Base-by-base conservation (phyloP, 1,140 invertebrate species). In the Papilio polyxenes region DNA sequence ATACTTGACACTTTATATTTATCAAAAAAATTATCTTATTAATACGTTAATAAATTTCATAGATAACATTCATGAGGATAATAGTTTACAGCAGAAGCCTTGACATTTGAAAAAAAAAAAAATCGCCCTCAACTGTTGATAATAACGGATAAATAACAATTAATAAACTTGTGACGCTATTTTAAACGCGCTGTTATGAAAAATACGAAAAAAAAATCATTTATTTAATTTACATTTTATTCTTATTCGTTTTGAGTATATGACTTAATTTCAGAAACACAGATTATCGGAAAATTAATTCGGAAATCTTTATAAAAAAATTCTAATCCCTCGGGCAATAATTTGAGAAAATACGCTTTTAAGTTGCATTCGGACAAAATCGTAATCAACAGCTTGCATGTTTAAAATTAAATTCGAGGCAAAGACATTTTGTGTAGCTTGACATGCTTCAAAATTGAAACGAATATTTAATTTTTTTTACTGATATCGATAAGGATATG, bases 391-490 rank as follows among this genome's bases (percentile, higher is more conserved):
- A 56, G 15, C 53, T 15, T 17, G 10, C 15, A 51, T 51, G 15
- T 2, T 31, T 31, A 44, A 59, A 59, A n/a, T 17, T n/a, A 20
- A 59, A 59, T 20, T 9, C 7, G 0, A 20, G 6, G n/a, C 56
- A 59, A 20, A 59, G n/a, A 20, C 0, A 59, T 59, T 59, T 20
- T 20, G 7, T n/a, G 7, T 17, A 20, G 17, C 7, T 20, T n/a
- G n/a, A n/a, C n/a, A 20, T 20, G 7, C n/a, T 59, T 59, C 11
- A 31, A 65, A 31, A 65, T 4, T 1, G 20, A 65, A 65, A 65
- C 10, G 8, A 62, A 62, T 23, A 23, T 62, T 62, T 62, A n/a
- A n/a, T n/a, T 62, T 69, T 72, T 77, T 77, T 77, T 77, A 53
- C 31, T 59, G 17, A 44, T 62, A 72, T 72, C 31, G 56, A 40